Conservation (phyloP, 2,113 vertebrate species). For the Thermophis baileyi region DNA sequence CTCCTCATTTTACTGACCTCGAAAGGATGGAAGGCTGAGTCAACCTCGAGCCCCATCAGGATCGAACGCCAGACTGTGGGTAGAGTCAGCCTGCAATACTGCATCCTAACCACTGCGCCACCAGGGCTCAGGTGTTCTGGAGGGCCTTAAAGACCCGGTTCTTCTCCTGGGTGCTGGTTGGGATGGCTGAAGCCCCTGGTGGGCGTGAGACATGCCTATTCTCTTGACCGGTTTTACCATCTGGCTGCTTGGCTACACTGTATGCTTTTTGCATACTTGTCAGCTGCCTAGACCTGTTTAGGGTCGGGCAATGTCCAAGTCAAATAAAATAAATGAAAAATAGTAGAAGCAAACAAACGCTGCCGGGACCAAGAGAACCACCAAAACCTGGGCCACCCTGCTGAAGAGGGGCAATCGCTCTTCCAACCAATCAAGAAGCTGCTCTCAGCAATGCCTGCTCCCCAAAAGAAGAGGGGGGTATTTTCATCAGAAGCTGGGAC, state of each 20-base stretch:
- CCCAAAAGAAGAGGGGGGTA: background rate
- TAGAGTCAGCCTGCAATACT: background rate
- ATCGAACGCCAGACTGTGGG: background rate
- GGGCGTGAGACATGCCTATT: background rate
- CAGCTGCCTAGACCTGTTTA: background rate
- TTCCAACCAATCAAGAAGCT: background rate
- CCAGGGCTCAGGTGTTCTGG: background rate
- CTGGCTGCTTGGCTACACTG: background rate
- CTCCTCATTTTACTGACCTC: background rate
- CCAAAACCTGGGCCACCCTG: background rate
- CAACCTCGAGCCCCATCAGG: background rate
- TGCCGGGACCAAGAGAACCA: background rate
- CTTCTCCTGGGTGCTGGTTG: background rate
- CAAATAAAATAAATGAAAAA: background rate
- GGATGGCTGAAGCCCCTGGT: background rate
- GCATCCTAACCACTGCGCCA: background rate
- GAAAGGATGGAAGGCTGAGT: background rate
- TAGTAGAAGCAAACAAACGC: background rate
- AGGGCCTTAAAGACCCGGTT: background rate
- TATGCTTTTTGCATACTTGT: background rate
- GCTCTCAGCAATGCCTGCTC: background rate
- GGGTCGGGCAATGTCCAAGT: background rate
- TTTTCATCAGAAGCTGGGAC: background rate
- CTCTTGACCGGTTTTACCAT: background rate
- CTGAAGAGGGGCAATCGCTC: background rate